Percentiles rank a stretch among this genome's conserved stretches.
Conservation (phyloP, 2,888 invertebrate genomes). For the Leptinotarsa juncta region DNA sequence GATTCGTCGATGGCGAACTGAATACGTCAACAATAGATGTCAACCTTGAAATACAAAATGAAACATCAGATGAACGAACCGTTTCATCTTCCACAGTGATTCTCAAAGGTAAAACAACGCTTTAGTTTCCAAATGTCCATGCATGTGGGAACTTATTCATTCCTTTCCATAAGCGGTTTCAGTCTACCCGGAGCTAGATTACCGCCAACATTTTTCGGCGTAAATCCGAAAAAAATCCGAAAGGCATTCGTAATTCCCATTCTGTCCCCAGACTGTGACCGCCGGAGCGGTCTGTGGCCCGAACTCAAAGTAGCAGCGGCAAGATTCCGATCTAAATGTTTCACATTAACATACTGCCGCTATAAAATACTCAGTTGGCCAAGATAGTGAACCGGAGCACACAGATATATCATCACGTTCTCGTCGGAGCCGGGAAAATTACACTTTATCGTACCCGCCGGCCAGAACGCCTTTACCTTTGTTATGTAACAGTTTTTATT, state of each 20-base stretch:
- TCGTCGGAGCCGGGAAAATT: slow-evolving; percentile 53
- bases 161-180: not conserved
- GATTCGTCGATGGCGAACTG: no score
- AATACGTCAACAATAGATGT: no score
- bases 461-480: slow-evolving; percentile 47
- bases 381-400: slow-evolving; percentile 55
- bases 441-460: slow-evolving; percentile 49
- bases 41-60: no score
- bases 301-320: slow-evolving; percentile 60
- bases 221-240: slow-evolving; percentile 11
- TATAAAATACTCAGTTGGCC: slow-evolving; percentile 56
- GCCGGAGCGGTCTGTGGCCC: slow-evolving; percentile 27
- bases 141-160: not conserved
- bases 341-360: slow-evolving; percentile 65
- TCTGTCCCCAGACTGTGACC: slow-evolving; percentile 23
- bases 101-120: no score
- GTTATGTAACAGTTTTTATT: slow-evolving; percentile 53
- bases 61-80: no score
- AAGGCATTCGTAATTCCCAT: not conserved
- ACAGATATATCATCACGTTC: slow-evolving; percentile 56
- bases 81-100: no score
- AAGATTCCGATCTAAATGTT: slow-evolving; percentile 67
- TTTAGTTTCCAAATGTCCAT: not conserved
- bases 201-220: slow-evolving; percentile 5
- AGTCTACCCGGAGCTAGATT: not conserved